phyloP scores from a whole-genome alignment of 2,113 vertebrate species.

The Oxyura jamaicensis region DNA sequence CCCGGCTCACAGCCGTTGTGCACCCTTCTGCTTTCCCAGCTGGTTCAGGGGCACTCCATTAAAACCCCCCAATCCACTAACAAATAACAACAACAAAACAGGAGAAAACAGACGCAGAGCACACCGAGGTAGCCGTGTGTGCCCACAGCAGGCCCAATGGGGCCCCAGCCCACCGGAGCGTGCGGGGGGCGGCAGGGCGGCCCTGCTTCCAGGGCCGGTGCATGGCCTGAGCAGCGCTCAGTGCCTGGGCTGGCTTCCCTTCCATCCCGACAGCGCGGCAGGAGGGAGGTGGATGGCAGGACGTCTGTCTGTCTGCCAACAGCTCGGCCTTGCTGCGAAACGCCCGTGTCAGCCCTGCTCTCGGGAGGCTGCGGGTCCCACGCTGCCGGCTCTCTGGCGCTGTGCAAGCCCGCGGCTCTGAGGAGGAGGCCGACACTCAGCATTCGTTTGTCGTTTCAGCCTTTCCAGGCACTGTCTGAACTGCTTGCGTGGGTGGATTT shows the following conservation, averaged over 20 bases:
- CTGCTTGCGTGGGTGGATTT: neutral
- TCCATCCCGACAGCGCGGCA: fast-evolving
- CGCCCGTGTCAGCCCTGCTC: fast-evolving
- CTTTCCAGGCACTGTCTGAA: neutral
- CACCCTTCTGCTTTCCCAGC: neutral
- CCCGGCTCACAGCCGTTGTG: fast-evolving
- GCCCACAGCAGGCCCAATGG: neutral
- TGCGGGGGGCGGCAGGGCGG: too few species aligned
- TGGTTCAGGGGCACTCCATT: neutral
- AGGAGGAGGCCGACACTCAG: neutral
- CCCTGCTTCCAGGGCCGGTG: neutral
- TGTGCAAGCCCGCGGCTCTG: neutral
- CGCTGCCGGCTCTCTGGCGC: fast-evolving
- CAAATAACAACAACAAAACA: neutral
- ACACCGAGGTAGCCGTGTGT: fast-evolving
- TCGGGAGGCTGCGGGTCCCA: fast-evolving
- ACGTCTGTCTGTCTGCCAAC: neutral
- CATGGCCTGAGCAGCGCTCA: too few species aligned
- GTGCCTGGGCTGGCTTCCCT: too few species aligned
- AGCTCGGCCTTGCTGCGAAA: neutral
- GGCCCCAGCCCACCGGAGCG: fast-evolving
- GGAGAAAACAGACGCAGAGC: fast-evolving
- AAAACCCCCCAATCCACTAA: neutral
- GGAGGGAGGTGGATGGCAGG: neutral
- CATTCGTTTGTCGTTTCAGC: neutral